A percentile compares a stretch with the other conserved stretches of the same genome.
phyloP scores from a whole-genome alignment of 1,140 invertebrate species.

The Patella vulgata region DNA sequence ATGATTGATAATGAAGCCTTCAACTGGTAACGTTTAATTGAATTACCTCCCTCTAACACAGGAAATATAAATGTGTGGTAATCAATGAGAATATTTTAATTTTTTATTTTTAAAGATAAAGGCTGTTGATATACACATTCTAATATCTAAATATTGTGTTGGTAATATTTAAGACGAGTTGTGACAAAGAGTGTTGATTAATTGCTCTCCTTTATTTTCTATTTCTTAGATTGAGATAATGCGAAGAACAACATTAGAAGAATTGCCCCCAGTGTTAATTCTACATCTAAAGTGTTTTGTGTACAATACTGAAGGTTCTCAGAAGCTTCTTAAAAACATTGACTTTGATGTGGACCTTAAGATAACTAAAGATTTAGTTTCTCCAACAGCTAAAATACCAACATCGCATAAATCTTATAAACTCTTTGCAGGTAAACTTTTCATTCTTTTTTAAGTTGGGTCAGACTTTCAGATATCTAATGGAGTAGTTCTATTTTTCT shows the following conservation, averaged over 20 bases:
- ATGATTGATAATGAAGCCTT: too few relatives aligned
- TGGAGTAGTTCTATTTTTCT: too few relatives aligned
- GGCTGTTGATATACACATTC: too few relatives aligned
- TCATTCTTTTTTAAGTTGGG: neutral
- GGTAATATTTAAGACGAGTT: too few relatives aligned
- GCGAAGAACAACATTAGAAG: constrained; percentile 86
- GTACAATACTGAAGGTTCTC: constrained; percentile 81
- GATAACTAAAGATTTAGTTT: constrained; percentile 86
- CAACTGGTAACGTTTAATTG: too few relatives aligned
- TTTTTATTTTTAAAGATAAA: too few relatives aligned
- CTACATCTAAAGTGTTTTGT: constrained; percentile 86
- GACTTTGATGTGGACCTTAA: constrained; percentile 90
- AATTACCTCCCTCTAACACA: too few relatives aligned
- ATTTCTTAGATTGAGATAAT: constrained; percentile 74
- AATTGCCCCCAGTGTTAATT: constrained; percentile 85
- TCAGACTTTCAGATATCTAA: neutral
- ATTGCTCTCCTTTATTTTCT: too few relatives aligned
- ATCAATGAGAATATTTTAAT: too few relatives aligned
- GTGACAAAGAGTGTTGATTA: too few relatives aligned
- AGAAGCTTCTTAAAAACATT: constrained; percentile 89
- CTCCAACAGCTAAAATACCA: constrained; percentile 72
- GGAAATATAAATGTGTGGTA: too few relatives aligned
- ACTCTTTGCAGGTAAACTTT: constrained; percentile 73
- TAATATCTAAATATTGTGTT: too few relatives aligned
- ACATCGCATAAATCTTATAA: constrained; percentile 77